Base-by-base conservation (phyloP, 2,797 vertebrate genomes). In the Lophotriccus pileatus region DNA sequence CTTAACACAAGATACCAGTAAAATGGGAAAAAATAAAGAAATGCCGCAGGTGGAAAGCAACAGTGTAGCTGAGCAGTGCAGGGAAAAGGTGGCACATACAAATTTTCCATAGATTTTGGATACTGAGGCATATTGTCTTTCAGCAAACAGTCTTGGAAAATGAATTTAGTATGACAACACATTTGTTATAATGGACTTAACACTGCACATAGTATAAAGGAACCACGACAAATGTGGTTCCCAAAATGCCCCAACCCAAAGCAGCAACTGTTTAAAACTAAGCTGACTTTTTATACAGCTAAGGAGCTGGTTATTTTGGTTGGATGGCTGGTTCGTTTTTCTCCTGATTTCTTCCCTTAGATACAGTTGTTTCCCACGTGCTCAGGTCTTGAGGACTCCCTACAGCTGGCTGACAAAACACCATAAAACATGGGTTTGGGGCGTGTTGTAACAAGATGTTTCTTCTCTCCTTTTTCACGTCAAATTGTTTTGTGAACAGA, bases 301-400 rank as follows among this genome's bases (percentile, higher is more conserved):
- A 3, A 56, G 62, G 10, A 60, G 53, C 50, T 66, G 36, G 9
- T 21, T 89, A 12, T 80, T 69, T 13, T 20, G 14, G 18, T 3
- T 82, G 24, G 27, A 14, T 63, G 64, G 28, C 21, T 84, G 14
- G 10, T 64, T 64, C 9, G 12, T 55, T 41, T 77, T 55, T 13
- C 7, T 10, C 22, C 41, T 13, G 27, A 46, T 34, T 90, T 72
- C 43, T 85, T 30, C 53, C 58, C 47, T 58, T 17, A 16, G n/a
- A 28, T 37, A 15, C 1, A 0, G 4, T n/a, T 81, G 16, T 23
- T 36, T 72, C 44, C 39, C 55, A 13, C 0, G 5, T 23, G 46
- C 41, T 50, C 46, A 39, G 17, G 43, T 46, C 60, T 4, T 18
- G 49, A 12, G 30, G 9, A 10, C 53, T 46, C 16, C 8, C 0